A percentile compares a stretch with the other conserved stretches of the same genome.
Conservation (phyloP, 2,888 invertebrate species). For the Heliothis peltigera region DNA sequence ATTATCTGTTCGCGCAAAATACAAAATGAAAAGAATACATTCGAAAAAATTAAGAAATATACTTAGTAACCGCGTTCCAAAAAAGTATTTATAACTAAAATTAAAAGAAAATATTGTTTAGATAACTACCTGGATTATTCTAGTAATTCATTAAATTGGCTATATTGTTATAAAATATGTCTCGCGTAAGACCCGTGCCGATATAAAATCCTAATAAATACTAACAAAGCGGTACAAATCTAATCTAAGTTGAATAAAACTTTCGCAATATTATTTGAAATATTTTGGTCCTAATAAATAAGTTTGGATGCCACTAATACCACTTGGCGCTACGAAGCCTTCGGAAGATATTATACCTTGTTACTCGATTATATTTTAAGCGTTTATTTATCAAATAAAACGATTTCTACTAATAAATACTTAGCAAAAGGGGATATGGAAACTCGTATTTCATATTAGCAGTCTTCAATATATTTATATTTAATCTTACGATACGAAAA, state of each 20-base stretch:
- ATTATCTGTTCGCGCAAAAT: too few species aligned
- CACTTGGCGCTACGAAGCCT: conserved; percentile 35
- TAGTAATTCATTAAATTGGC: conserved; percentile 7
- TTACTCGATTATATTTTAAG: not conserved
- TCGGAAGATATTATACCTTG: conserved; percentile 1
- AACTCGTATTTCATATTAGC: conserved; percentile 43
- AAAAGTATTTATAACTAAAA: too few species aligned
- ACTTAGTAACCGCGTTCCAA: too few species aligned
- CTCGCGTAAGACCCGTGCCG: conserved; percentile 35
- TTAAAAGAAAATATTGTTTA: conserved; percentile 1
- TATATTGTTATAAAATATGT: conserved; percentile 7
- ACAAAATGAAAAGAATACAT: too few species aligned
- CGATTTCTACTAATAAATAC: conserved; percentile 16
- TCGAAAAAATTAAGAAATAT: too few species aligned
- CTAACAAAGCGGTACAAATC: conserved; percentile 45
- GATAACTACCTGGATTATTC: conserved; percentile 7
- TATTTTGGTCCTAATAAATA: conserved; percentile 50
- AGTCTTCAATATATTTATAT: conserved; percentile 36
- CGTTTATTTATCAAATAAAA: not conserved
- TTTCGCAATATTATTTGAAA: conserved; percentile 16
- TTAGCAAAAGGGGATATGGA: conserved; percentile 23
- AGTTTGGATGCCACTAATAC: conserved; percentile 38
- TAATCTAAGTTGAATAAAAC: conserved; percentile 34
- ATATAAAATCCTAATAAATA: conserved; percentile 40
- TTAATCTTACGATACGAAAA: conserved; percentile 32